A percentile compares a stretch with the other conserved stretches of the same genome.
phyloP scores from a whole-genome alignment of 1,140 invertebrate species.

The Mycetomoellerius zeteki region DNA sequence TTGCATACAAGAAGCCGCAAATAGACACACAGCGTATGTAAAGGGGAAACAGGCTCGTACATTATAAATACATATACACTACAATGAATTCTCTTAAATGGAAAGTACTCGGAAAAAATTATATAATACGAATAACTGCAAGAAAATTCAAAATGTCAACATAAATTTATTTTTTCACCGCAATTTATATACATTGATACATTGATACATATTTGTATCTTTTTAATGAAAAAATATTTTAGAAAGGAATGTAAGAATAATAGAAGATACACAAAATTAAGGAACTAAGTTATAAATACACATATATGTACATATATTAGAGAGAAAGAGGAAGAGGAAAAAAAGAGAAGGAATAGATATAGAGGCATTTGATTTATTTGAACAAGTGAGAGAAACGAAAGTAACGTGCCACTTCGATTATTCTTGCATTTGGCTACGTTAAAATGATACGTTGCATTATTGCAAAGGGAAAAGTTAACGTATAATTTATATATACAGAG shows the following conservation, averaged over 20 bases:
- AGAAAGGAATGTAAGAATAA: conserved; percentile 63
- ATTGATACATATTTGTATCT: conserved; percentile 14
- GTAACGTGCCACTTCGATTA: conserved; percentile 53
- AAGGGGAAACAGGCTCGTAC: conserved; percentile 8
- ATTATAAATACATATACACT: conserved; percentile 35
- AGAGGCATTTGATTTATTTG: conserved; percentile 30
- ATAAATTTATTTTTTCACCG: conserved; percentile 65
- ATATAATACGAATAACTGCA: conserved; percentile 47
- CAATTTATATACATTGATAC: conserved; percentile 35
- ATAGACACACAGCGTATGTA: conserved; percentile 53
- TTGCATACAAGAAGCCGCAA: conserved; percentile 64
- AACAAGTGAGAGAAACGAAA: conserved; percentile 17
- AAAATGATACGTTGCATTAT: conserved; percentile 34
- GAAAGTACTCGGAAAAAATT: conserved; percentile 17
- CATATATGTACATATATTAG: not conserved
- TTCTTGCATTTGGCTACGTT: conserved; percentile 53
- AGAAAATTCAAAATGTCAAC: conserved; percentile 60
- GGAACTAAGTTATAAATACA: conserved; percentile 3
- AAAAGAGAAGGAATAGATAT: not conserved
- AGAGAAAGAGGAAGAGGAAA: not conserved
- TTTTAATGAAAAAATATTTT: not conserved
- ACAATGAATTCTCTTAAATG: not conserved
- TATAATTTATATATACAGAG: conserved; percentile 17
- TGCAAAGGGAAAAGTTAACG: conserved; percentile 20
- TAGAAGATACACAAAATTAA: conserved; percentile 14